Base-by-base conservation (phyloP, 2,888 invertebrate genomes). In the Plagodis dolabraria region DNA sequence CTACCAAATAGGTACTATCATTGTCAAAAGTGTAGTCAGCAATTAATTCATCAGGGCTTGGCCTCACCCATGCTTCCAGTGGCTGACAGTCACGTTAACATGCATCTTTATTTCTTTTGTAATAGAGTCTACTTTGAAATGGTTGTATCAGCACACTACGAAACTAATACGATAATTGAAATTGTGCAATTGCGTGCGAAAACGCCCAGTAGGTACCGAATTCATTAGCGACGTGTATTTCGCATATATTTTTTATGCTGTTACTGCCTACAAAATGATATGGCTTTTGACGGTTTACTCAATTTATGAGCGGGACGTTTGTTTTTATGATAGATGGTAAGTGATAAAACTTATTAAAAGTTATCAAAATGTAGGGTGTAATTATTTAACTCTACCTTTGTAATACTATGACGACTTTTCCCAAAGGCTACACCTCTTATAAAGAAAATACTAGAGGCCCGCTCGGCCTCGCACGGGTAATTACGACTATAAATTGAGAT, bases 181-280 rank as follows among this genome's bases (percentile, higher is more conserved):
- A 93, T 90, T 90, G 92, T 92, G 93, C 92, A 92, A 92, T 92
- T 90, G 92, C 93, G 92, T 93, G 93, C 92, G 82, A 92, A 69
- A 90, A 86, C 85, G 80, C 80, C 77, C 82, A 79, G 79, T 36
- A 22, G 22, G 22, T 83, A 72, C 85, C 86, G 85, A 89, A 92
- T 90, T 92, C 91, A 92, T 92, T 91, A 92, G 82, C 74, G 77
- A 74, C 79, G 78, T 82, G 82, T 88, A 86, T 86, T 88, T 85
- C 79, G 83, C 82, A 82, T 77, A 83, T 84, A 80, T 76, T 80
- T 79, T 83, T 75, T 76, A 79, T 85, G 71, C 59, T 75, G 77
- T 80, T 77, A 75, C 75, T 76, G 76, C 74, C 77, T 74, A 72
- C 75, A 67, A 76, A 83, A 84, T 83, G 80, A 87, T 85, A 86